Evolutionary conservation across 2,888 invertebrate species (phyloP).

Genomic region (Meta bourneti): DNA sequence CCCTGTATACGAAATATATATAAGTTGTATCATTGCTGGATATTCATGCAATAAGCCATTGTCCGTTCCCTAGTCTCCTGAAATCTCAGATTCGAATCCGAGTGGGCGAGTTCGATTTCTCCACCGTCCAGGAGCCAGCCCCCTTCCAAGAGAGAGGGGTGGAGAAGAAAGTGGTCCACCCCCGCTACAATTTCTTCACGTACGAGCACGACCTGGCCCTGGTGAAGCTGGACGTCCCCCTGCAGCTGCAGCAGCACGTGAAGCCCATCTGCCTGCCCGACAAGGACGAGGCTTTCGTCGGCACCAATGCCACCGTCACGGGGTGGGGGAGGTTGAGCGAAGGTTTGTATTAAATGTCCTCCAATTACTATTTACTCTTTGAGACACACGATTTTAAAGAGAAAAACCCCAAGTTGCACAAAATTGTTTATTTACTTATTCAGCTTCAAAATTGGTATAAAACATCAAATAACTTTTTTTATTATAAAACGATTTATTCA

Average conservation of each 20-base stretch:
- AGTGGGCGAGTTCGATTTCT: conserved; percentile 96
- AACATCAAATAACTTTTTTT: no score
- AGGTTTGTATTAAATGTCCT: conserved; percentile 82
- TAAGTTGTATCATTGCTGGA: no score
- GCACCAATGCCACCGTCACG: conserved; percentile 93
- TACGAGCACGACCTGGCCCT: conserved; percentile 95
- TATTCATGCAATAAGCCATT: no score
- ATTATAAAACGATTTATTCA: no score
- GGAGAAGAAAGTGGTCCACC: conserved; percentile 86
- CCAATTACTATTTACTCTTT: background rate
- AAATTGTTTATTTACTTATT: no score
- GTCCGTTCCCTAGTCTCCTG: conserved; percentile 85
- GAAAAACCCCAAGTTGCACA: no score
- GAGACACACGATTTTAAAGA: no score
- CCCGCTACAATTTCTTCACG: conserved; percentile 96
- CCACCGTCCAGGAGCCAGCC: conserved; percentile 90
- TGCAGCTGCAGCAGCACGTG: conserved; percentile 88
- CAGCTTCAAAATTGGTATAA: no score
- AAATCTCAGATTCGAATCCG: conserved; percentile 94
- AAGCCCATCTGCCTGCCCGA: conserved; percentile 92
- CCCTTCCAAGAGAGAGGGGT: conserved; percentile 93
- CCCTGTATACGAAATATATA: no score
- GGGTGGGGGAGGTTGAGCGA: conserved; percentile 95
- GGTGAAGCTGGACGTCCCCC: conserved; percentile 89
- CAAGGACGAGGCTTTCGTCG: conserved; percentile 90